phyloP scores from a whole-genome alignment of 2,113 vertebrate species.

The Stigmatopora nigra region DNA sequence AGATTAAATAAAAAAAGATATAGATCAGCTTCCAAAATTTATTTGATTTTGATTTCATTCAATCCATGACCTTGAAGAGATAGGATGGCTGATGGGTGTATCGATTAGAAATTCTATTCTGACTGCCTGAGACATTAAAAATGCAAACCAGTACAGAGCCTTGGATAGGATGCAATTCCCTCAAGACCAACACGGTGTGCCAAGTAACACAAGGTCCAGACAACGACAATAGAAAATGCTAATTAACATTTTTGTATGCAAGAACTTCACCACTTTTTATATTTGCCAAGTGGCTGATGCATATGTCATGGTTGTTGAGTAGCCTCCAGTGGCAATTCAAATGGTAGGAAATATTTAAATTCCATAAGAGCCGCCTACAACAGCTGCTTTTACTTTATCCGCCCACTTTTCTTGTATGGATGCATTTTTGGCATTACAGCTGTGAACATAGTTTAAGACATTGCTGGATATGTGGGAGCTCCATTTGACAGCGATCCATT shows the following conservation, averaged over 20 bases:
- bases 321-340: constrained; percentile 33
- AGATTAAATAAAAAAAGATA: constrained; percentile 15
- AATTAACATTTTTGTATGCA: constrained; percentile 20
- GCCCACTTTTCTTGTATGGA: constrained; percentile 40
- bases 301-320: constrained; percentile 23
- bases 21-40: constrained; percentile 9
- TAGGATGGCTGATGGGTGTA: constrained; percentile 35
- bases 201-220: neutral
- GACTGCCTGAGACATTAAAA: constrained; percentile 18
- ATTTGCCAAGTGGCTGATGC: constrained; percentile 21
- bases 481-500: constrained; percentile 54
- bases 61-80: constrained; percentile 32
- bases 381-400: constrained; percentile 40
- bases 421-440: constrained; percentile 38
- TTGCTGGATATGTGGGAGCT: constrained; percentile 64
- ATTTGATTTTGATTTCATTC: constrained; percentile 11
- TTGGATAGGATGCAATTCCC: constrained; percentile 9
- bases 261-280: constrained; percentile 19
- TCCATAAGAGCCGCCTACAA: constrained; percentile 52
- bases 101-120: constrained; percentile 35
- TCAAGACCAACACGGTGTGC: neutral
- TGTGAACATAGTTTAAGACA: constrained; percentile 43
- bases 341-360: constrained; percentile 48
- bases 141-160: constrained; percentile 1
- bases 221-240: constrained; percentile 18